Base-by-base conservation (phyloP, 2,888 invertebrate genomes). In the Endotricha flammealis region DNA sequence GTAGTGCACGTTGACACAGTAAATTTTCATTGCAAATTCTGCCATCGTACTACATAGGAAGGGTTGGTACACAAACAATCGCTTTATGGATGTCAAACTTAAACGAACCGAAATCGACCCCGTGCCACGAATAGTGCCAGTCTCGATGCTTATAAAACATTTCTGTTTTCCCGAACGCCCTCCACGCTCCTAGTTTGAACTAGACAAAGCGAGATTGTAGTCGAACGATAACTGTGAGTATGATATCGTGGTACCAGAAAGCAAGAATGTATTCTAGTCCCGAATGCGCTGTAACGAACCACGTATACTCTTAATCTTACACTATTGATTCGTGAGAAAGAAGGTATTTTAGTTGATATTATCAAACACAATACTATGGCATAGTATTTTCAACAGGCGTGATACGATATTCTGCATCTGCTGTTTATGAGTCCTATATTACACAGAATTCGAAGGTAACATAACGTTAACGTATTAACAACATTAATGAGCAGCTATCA, bases 21-120 rank as follows among this genome's bases (percentile, higher is more conserved):
- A 73, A 74, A 82, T 81, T 81, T 80, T 81, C 80, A 80, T 82
- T 79, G 79, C 80, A 81, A 80, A 81, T 81, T 82, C 81, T 64
- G 72, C 64, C 67, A 73, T 73, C 73, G 81, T 77, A 63, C 71
- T 61, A 62, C 67, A 69, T 58, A 64, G 66, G 65, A 64, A 64
- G 59, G 70, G 61, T 54, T 60, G 56, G 61, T 75, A 57, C 60
- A 71, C 81, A 83, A 80, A 82, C 76, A 79, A 63, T 61, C 70
- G 66, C 68, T 74, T 80, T 79, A 81, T 80, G 73, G 74, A 79
- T 76, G 78, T 80, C 80, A 76, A 79, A 80, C 82, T 82, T 83
- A 80, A 85, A 85, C 85, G 85, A 85, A 85, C 83, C 82, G 83
- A 77, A 77, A 70, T 74, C 74, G 68, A 72, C 66, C 66, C 63